phyloP scores from a whole-genome alignment of 2,797 vertebrate genomes.

The Miichthys miiuy region DNA sequence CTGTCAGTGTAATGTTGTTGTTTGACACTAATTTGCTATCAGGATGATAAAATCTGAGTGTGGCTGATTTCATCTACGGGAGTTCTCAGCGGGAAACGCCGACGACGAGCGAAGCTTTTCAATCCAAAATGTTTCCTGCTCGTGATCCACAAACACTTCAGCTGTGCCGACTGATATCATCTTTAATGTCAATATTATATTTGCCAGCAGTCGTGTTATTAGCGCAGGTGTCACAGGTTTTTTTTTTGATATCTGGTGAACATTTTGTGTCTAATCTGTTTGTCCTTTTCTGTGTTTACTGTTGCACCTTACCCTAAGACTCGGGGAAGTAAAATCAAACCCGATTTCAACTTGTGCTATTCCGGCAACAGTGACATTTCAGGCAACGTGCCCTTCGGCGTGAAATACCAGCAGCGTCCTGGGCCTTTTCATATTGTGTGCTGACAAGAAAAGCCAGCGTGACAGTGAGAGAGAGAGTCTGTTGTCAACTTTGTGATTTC shows the following conservation, averaged over 20 bases:
- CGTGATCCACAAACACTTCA: background rate
- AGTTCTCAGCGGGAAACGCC: constrained; percentile 13
- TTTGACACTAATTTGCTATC: constrained; percentile 45
- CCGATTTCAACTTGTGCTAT: background rate
- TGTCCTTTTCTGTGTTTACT: constrained; percentile 30
- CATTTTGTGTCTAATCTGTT: constrained; percentile 4
- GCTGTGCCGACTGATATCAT: background rate
- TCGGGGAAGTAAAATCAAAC: background rate
- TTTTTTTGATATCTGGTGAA: background rate
- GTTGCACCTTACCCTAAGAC: too few species aligned
- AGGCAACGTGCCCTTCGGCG: background rate
- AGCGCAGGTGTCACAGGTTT: background rate
- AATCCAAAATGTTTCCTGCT: constrained; percentile 5
- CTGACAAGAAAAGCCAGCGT: background rate
- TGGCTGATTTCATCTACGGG: constrained; percentile 31
- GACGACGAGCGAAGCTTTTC: background rate
- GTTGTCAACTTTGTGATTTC: background rate
- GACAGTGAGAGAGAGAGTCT: background rate
- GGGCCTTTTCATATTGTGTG: background rate
- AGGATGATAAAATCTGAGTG: constrained; percentile 32
- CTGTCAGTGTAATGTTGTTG: constrained; percentile 32
- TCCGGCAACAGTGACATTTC: constrained; percentile 35
- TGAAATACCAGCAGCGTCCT: constrained; percentile 14
- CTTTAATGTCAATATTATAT: constrained; percentile 22
- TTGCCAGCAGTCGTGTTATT: background rate